phyloP scores from a whole-genome alignment of 1,140 invertebrate genomes.

The Metaphire vulgaris region DNA sequence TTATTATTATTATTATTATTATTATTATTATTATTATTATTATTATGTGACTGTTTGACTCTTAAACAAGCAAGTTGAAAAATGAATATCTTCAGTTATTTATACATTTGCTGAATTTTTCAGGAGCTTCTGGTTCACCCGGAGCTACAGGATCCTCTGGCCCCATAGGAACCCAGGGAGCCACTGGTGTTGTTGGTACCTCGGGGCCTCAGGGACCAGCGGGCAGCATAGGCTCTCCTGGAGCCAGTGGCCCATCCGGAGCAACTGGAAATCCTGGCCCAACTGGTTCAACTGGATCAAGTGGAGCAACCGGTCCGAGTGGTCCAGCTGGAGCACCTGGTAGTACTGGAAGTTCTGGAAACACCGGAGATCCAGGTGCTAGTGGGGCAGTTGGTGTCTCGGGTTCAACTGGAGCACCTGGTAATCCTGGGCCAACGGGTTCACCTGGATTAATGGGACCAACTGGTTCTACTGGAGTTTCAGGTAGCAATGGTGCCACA shows the following conservation, averaged over 20 bases:
- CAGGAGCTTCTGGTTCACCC: conserved; percentile 6
- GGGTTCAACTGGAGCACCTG: conserved; percentile 54
- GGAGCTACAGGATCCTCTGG: conserved; percentile 8
- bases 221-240: conserved; percentile 20
- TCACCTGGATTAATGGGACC: too few species aligned
- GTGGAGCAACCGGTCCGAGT: conserved; percentile 54
- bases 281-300: conserved; percentile 42
- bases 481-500: conserved; percentile 44
- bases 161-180: conserved; percentile 1
- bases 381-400: conserved; percentile 59
- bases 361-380: conserved; percentile 55
- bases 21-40: too few species aligned
- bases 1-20: too few species aligned
- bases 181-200: not conserved
- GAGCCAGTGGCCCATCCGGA: conserved; percentile 3
- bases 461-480: too few species aligned
- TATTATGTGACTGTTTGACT: too few species aligned
- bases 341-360: conserved; percentile 41
- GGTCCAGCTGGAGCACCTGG: conserved; percentile 68
- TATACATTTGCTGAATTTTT: too few species aligned
- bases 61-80: too few species aligned
- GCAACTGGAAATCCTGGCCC: conserved; percentile 42
- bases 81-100: too few species aligned
- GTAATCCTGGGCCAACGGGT: too few species aligned
- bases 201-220: conserved; percentile 9